Evolutionary conservation across 2,888 invertebrate species (phyloP), one percentile per base, ranked within the genome.

Genomic region (Polyploca ridens): DNA sequence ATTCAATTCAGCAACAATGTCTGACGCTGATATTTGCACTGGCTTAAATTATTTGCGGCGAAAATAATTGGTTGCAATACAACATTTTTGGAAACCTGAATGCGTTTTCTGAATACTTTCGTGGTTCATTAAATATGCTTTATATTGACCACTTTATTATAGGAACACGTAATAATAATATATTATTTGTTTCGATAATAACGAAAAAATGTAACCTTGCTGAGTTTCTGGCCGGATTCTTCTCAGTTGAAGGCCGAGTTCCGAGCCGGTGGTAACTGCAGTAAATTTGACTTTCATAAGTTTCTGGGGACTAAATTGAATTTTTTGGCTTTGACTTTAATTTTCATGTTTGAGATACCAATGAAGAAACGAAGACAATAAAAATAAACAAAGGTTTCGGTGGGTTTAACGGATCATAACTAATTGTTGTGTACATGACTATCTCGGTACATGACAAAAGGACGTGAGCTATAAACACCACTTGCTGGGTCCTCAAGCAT

Each of bases 341-440:
- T 41, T 41, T 13, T 13, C 5, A 41, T 41, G 41, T 41, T 41
- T 41, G 3, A 0, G 13, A 7, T 13, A 13, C 13, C 3, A 41
- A 11, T 13, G 13, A 1, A 41, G 3, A 41, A 41, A 41, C 13
- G 13, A 49, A 49, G 49, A 16, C 7, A 49, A 16, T 49, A 49
- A 49, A 46, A 16, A 49, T 5, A 49, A 16, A 60, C 60, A 69
- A 66, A 65, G 63, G 66, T 63, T 54, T 66, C 35, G 54, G 54
- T 44, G 64, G 64, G 69, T 66, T 72, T 66, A 69, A 69, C 62
- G 66, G 69, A 66, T 74, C 69, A 68, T 71, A 69, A 69, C 72
- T 70, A 69, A 72, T 68, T 54, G 65, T 63, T 14, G 66, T 60
- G 64, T 62, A 54, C n/a, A 54, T 19, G 19, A 65, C 27, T 61